Evolutionary conservation across 1,140 invertebrate genomes (phyloP), one percentile per base, ranked within the genome.

Genomic region (Sitodiplosis mosellana): DNA sequence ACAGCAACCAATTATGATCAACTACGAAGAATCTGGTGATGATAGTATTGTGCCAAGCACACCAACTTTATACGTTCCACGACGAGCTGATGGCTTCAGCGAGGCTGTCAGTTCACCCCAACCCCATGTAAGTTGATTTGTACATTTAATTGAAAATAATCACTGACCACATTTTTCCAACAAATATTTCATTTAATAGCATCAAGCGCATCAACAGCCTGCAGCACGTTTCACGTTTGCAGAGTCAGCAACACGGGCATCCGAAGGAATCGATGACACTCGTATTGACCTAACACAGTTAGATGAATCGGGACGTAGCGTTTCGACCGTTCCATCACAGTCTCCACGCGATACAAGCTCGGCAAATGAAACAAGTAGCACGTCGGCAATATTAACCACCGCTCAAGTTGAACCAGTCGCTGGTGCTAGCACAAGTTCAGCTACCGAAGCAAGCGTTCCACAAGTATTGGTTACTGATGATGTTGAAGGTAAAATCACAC

Each of bases 21-120:
- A 68, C 64, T 68, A 68, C 40, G 78, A 80, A 55, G 84, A 88
- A 55, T 78, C 77, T 19, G 80, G 77, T 4, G 87, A 89, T 61
- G 87, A 91, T 58, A 81, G 84, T 46, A 89, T 90, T 53, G 87
- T 93, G 12, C 88, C 88, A 5, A 87, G 85, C 47, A 92, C 87
- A 1, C 88, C 87, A 0, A 91, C 87, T 1, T 63, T 91, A 1
- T 87, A 83, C 58, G 78, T 86, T 22, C 84, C 86, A 4, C 69
- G 86, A 48, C 72, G 87, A 54, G 81, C 74, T 45, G 88, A 93
- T 64, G 87, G 85, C 42, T 42, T 40, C 19, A 21, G 87, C 19
- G 89, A 94, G 63, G 86, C 87, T 47, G 83, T 91, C 10, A 91
- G 87, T 63, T 93, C 88, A 0, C 87, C 88, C 45, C 81, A 81